A percentile compares a stretch with the other conserved stretches of the same genome.
Evolutionary conservation across 2,797 vertebrate genomes (phyloP).

Genomic region (Chaetodon trifasciatus): DNA sequence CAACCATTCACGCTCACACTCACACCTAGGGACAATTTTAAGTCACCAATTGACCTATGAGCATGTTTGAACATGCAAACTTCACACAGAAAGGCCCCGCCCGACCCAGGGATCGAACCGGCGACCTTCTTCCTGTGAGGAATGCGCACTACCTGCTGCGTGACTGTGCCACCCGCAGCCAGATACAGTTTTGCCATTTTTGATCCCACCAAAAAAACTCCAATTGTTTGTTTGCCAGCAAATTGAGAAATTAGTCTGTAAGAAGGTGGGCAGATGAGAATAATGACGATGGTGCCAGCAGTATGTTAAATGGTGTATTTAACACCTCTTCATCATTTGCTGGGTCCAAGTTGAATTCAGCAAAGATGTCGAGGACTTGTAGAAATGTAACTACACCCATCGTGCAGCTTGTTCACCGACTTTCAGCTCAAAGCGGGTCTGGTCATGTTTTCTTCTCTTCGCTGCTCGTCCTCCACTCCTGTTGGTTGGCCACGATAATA

Average conservation of each 20-base stretch:
- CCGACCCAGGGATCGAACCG: no score
- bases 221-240: not conserved
- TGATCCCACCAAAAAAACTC: not conserved
- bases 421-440: slow-evolving; percentile 17
- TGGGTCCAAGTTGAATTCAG: not conserved
- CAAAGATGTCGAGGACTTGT: not conserved
- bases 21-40: no score
- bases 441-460: slow-evolving; percentile 14
- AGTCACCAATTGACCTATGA: no score
- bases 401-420: not conserved
- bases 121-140: no score
- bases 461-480: slow-evolving; percentile 17
- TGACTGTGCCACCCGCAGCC: no score
- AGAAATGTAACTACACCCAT: not conserved
- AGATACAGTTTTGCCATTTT: not conserved
- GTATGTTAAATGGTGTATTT: not conserved
- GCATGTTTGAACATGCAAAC: no score
- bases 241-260: not conserved
- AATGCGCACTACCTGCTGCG: no score
- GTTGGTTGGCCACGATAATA: slow-evolving; percentile 39
- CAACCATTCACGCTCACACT: no score
- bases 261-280: not conserved
- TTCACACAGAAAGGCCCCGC: no score
- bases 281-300: not conserved
- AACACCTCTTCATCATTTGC: not conserved